Percentiles rank a stretch among this genome's conserved stretches.
phyloP scores from a whole-genome alignment of 92 coral and sea anemone species.

The Epizoanthus rinbou region DNA sequence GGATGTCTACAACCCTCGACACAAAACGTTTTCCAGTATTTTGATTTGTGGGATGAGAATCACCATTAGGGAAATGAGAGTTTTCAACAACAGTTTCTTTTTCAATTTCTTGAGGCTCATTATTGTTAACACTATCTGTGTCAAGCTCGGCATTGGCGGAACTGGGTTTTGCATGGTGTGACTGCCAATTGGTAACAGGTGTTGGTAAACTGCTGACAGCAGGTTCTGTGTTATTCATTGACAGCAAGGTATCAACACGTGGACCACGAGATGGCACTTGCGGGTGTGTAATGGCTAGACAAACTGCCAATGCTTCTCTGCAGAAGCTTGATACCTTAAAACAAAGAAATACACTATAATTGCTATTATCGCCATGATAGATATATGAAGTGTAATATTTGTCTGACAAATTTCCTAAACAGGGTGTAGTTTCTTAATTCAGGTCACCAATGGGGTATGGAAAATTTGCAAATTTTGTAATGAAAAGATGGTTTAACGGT shows the following conservation, averaged over 20 bases:
- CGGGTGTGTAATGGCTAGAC: conserved; percentile 74
- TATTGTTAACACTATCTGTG: background rate
- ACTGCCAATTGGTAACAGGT: background rate
- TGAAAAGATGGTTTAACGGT: too few species aligned
- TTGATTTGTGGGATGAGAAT: background rate
- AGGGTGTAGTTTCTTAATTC: too few species aligned
- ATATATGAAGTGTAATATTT: too few species aligned
- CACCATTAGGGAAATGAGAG: background rate
- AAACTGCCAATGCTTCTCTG: conserved; percentile 66
- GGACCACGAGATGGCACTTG: conserved; percentile 60
- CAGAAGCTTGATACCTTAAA: conserved; percentile 72
- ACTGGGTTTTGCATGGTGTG: background rate
- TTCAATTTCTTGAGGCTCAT: background rate
- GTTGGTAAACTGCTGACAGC: conserved; percentile 14
- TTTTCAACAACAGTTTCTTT: background rate
- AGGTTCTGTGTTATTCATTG: conserved; percentile 11
- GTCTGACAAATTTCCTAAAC: too few species aligned
- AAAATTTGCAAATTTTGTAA: too few species aligned
- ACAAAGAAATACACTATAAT: background rate
- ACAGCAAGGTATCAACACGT: conserved; percentile 29
- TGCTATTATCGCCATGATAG: background rate
- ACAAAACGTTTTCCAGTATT: background rate
- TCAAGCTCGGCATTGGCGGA: background rate
- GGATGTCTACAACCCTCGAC: background rate
- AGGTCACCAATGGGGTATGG: too few species aligned